Base-by-base conservation (phyloP, 1,140 invertebrate species). In the Caenorhabditis latens region DNA sequence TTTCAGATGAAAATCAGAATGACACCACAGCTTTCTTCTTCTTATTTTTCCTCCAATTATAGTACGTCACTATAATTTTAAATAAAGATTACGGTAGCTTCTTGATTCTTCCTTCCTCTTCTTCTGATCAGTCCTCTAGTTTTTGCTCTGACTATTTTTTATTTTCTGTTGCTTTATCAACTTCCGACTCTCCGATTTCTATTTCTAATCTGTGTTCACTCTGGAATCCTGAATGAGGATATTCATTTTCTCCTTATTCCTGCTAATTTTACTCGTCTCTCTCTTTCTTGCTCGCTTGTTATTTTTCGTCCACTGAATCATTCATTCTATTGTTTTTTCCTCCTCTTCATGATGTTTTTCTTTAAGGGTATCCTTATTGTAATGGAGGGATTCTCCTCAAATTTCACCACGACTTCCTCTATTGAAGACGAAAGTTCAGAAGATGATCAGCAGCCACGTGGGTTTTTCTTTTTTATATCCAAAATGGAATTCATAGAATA, bases 391-490 rank as follows among this genome's bases (percentile, higher is more conserved):
- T 53, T 79, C 46, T 53, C 71, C 46, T 48, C 71, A 50, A 79
- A 79, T 53, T 79, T 50, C 46, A 24, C 71, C 21, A 46, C 65
- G 46, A 79, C 71, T 21, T 50, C 71, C n/a, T 79, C 71, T 24
- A 79, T 79, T 53, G 19, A 43, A 50, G 24, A 24, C n/a, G 71
- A 79, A 3, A 79, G 71, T 79, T 79, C 43, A 32, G 71, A 79
- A 79, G 71, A 79, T 19, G 65, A 71, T 71, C 65, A 71, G 50
- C 71, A 79, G 46, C 71, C 71, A 79, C 43, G 71, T 79, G 71
- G 40, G 71, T 79, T 48, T 50, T 50, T 5, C 3, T 53, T 42
- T 79, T 24, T 79, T 50, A 32, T 43, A 32, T 24, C 24, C 0
- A 9, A 65, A 40, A 40, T 2, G 5, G 14, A 71, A 63, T 63